These are phyloP conservation scores for Ormyrus nitidulus DNA, from an alignment of 2,888 invertebrate species.

Conservation along the genomic window DNA sequence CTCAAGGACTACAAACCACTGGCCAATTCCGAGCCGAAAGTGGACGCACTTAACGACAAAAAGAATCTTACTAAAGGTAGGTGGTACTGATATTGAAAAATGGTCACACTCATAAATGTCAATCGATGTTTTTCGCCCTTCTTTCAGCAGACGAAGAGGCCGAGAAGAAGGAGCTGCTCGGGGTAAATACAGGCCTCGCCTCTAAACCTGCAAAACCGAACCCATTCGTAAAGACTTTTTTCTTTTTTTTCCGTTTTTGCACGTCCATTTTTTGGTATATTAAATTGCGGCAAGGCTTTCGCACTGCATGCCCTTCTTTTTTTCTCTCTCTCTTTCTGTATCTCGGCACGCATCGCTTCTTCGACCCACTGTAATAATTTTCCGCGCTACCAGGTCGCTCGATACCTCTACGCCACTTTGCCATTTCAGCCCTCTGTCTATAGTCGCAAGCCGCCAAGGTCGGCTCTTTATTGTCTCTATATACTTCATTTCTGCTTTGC, in stretches of 20 bases:
- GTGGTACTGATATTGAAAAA: conserved; percentile 28
- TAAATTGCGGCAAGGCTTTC: conserved; percentile 61
- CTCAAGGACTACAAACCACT: conserved; percentile 72
- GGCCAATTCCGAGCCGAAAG: conserved; percentile 67
- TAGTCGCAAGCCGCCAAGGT: too few species aligned
- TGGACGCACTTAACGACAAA: conserved; percentile 68
- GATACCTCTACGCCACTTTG: too few species aligned
- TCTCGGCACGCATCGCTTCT: too few species aligned
- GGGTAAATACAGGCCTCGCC: conserved; percentile 75
- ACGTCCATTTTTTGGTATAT: conserved; percentile 49
- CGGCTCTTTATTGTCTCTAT: too few species aligned
- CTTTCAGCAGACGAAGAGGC: conserved; percentile 72
- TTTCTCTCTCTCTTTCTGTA: too few species aligned
- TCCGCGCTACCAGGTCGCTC: too few species aligned
- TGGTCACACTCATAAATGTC: not conserved
- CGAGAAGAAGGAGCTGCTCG: conserved; percentile 74
- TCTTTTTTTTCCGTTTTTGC: conserved; percentile 62
- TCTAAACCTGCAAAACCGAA: conserved; percentile 74
- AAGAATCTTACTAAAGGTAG: conserved; percentile 70
- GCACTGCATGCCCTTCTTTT: conserved; percentile 53
- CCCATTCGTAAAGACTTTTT: conserved; percentile 74
- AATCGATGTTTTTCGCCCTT: conserved; percentile 12
- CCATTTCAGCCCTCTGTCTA: not conserved
- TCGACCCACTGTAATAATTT: too few species aligned
- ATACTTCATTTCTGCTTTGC: too few species aligned